Conservation (phyloP, 2,797 vertebrate genomes). For the Rhynchonycteris naso region DNA sequence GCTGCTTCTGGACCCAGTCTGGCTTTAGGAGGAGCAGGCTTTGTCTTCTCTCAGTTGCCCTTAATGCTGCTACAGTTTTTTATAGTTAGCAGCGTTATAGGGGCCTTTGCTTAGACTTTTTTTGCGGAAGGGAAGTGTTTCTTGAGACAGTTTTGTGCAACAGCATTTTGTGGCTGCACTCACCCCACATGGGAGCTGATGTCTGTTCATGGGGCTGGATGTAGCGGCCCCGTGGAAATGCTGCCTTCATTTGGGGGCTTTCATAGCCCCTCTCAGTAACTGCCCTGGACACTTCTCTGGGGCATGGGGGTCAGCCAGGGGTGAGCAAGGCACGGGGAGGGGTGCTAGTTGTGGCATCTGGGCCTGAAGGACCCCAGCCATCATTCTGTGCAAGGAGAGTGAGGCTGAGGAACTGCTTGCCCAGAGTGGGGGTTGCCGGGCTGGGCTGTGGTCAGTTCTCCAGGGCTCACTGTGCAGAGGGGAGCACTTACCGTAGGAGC, state of each 20-base stretch:
- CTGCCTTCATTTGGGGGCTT: not conserved
- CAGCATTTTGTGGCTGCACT: not conserved
- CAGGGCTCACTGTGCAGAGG: not conserved
- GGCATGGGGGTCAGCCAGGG: not conserved
- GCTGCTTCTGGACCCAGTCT: not conserved
- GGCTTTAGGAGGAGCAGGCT: not conserved
- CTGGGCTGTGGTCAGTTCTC: not conserved
- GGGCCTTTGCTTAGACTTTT: not conserved
- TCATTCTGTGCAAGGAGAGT: too few species aligned
- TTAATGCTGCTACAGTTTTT: not conserved
- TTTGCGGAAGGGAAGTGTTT: not conserved
- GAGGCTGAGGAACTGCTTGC: not conserved
- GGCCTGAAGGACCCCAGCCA: not conserved
- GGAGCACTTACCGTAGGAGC: not conserved
- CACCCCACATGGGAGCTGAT: not conserved
- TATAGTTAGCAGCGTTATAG: accelerated
- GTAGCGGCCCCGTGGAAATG: accelerated
- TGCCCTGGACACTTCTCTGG: accelerated
- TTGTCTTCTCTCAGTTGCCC: not conserved
- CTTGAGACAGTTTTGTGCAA: not conserved
- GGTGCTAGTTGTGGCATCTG: not conserved
- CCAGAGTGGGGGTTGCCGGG: not conserved
- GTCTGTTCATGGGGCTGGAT: not conserved
- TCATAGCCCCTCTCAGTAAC: too few species aligned
- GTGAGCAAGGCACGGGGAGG: not conserved